Percentiles rank a stretch among this genome's conserved stretches.
These are phyloP conservation scores for Prinia subflava DNA, from an alignment of 2,113 vertebrate species.

Conservation along the genomic window DNA sequence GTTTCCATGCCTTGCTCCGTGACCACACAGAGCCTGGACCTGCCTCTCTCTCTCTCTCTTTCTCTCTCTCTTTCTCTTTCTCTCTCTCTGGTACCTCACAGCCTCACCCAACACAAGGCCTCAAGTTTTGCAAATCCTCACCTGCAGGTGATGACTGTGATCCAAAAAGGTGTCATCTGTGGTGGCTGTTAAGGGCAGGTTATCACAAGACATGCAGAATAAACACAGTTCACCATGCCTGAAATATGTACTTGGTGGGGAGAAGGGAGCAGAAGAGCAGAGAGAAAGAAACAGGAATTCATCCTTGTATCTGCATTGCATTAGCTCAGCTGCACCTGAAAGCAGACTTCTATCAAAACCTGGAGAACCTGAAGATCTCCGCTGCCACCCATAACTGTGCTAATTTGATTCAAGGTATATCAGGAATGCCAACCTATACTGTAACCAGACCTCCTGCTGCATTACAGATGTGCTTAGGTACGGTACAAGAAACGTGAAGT, in stretches of 20 bases:
- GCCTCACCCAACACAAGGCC: background rate
- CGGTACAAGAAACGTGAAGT: accelerated
- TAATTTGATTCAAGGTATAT: background rate
- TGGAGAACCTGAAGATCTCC: background rate
- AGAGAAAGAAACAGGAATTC: background rate
- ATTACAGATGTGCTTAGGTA: background rate
- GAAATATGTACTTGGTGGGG: background rate
- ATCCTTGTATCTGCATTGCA: background rate
- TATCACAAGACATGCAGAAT: background rate
- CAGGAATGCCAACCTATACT: background rate
- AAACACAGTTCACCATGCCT: background rate
- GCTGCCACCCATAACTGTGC: background rate
- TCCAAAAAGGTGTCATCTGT: background rate
- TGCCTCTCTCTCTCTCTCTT: background rate
- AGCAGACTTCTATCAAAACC: background rate
- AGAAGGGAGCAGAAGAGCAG: background rate
- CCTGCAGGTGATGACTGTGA: background rate
- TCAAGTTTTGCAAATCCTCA: background rate
- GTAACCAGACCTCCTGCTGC: background rate
- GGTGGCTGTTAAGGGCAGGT: background rate
- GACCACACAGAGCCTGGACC: background rate
- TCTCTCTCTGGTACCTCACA: accelerated
- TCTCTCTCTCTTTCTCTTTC: background rate
- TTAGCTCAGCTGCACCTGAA: background rate
- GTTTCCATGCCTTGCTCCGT: background rate